Evolutionary conservation across 2,888 invertebrate genomes (phyloP).

Genomic region (Gordius sp.): DNA sequence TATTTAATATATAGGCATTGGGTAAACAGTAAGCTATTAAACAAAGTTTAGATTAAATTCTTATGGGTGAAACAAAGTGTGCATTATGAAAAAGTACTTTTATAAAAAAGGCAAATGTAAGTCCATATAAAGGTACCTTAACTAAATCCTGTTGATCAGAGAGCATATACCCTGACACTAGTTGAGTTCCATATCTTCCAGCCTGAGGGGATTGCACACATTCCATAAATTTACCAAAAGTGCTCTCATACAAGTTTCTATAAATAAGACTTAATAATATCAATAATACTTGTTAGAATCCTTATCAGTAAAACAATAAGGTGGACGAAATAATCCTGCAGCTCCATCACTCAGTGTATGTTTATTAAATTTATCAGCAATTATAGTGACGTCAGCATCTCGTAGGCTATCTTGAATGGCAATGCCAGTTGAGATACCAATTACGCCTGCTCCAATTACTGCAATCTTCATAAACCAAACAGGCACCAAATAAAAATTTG

Average conservation of each 20-base stretch:
- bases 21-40: no score
- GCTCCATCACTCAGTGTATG: conserved; percentile 25
- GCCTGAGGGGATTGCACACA: neutral
- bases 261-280: neutral
- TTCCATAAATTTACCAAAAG: neutral
- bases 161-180: neutral
- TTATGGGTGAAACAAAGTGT: no score
- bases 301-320: conserved; percentile 17
- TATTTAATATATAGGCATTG: no score
- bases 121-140: no score
- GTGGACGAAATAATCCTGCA: conserved; percentile 26
- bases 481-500: no score
- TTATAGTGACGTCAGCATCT: conserved; percentile 23
- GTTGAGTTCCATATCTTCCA: neutral
- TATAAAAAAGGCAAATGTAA: no score
- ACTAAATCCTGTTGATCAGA: neutral
- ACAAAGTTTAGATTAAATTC: no score
- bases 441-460: neutral
- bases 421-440: neutral
- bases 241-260: neutral
- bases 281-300: neutral
- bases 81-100: no score
- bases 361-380: conserved; percentile 25
- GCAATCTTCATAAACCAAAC: no score
- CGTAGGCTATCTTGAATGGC: neutral